These are phyloP conservation scores for Terrapene triunguis DNA, from an alignment of 2,113 vertebrate genomes.

Conservation along the genomic window DNA sequence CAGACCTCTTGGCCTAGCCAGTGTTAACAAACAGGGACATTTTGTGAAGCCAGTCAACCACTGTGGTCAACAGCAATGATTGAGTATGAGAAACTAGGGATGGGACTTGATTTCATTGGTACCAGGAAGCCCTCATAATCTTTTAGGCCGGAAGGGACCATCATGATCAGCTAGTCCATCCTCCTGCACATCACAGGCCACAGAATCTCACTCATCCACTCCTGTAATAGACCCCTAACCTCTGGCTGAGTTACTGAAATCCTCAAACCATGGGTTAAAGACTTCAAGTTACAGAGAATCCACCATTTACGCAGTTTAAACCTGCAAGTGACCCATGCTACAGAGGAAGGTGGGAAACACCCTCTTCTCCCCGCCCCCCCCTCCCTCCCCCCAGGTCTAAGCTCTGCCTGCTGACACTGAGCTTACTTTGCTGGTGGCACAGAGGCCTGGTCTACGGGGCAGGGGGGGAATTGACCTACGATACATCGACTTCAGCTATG, in stretches of 20 bases:
- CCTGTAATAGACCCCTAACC: background rate
- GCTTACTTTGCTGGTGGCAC: fast-evolving
- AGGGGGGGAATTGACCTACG: no score
- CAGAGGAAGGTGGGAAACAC: background rate
- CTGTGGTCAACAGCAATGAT: no score
- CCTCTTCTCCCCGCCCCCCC: no score
- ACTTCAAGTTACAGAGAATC: background rate
- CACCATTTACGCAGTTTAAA: background rate
- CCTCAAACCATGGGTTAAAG: background rate
- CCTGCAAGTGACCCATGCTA: background rate
- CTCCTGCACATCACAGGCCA: background rate
- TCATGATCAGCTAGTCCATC: background rate
- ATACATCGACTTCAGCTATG: no score
- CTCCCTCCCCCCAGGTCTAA: background rate
- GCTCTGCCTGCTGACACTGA: fast-evolving
- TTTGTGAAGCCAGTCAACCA: no score
- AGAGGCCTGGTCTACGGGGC: no score
- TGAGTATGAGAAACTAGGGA: background rate
- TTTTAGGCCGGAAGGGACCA: background rate
- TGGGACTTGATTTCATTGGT: no score
- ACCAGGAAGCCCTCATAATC: background rate
- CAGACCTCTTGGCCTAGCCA: no score
- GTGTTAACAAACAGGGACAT: no score
- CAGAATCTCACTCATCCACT: background rate
- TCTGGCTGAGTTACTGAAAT: background rate